Evolutionary conservation across 2,113 vertebrate genomes (phyloP).

Genomic region (Ceyx cyanopectus): DNA sequence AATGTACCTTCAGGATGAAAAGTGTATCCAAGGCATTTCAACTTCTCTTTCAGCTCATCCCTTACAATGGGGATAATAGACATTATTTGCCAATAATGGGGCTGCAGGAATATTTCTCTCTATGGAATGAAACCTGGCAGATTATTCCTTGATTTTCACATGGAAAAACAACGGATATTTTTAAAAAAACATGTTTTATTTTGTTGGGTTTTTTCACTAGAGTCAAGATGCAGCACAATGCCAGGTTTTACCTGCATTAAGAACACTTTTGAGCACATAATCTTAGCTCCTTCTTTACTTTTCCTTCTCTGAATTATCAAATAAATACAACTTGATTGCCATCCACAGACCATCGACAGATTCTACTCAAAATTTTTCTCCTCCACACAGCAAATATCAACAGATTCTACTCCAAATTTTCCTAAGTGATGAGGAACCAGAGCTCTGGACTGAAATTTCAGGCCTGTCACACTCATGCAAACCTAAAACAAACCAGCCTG

Average conservation of each 20-base stretch:
- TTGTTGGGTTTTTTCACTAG: background rate
- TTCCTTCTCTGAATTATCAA: background rate
- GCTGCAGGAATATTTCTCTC: accelerated
- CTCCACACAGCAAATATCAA: accelerated
- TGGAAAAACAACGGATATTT: background rate
- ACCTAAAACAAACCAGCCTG: background rate
- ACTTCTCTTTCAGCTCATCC: background rate
- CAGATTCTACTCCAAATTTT: too few relatives aligned
- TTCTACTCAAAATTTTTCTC: too few relatives aligned
- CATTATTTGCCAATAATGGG: background rate
- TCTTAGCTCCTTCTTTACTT: background rate
- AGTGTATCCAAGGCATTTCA: background rate
- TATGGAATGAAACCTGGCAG: accelerated
- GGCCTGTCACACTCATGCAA: background rate
- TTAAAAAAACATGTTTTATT: accelerated
- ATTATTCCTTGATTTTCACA: background rate
- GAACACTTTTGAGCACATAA: background rate
- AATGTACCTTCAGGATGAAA: background rate
- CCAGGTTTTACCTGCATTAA: background rate
- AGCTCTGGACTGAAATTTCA: background rate
- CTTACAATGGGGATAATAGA: accelerated
- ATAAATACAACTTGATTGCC: background rate
- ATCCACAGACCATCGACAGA: accelerated
- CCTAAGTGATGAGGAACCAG: background rate
- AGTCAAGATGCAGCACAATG: too few relatives aligned